A percentile compares a stretch with the other conserved stretches of the same genome.
Evolutionary conservation across 1,140 invertebrate species (phyloP).

Genomic region (Callitettix versicolor): DNA sequence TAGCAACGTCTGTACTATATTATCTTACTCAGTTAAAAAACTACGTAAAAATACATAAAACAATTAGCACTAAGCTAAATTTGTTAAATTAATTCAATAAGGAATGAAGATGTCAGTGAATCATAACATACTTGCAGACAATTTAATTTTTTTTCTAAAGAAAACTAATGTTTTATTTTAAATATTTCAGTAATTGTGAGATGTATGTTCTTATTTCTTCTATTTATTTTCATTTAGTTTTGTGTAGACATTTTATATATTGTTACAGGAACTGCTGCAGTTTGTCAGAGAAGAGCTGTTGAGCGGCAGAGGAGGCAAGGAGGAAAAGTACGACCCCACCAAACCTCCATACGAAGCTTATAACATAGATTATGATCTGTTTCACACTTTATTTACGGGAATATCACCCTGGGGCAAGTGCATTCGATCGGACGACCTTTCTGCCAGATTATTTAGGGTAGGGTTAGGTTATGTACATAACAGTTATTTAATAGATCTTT

Average conservation of each 20-base stretch:
- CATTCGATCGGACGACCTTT: slow-evolving; percentile 59
- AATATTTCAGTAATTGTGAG: background rate
- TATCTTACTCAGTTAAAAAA: no score
- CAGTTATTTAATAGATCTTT: no score
- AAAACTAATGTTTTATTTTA: background rate
- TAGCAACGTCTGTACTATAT: no score
- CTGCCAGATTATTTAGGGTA: slow-evolving; percentile 79
- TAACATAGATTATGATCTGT: slow-evolving; percentile 82
- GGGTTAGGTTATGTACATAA: slow-evolving; percentile 29
- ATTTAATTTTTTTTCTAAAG: no score
- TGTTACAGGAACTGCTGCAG: slow-evolving; percentile 50
- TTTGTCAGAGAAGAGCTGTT: slow-evolving; percentile 63
- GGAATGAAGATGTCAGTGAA: no score
- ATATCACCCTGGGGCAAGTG: slow-evolving; percentile 84
- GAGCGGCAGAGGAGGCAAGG: slow-evolving; percentile 45
- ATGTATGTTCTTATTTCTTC: background rate
- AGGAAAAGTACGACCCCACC: slow-evolving; percentile 50
- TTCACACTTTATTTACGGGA: slow-evolving; percentile 70
- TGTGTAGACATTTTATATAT: slow-evolving; percentile 9
- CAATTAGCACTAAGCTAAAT: no score
- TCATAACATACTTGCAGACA: no score
- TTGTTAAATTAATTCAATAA: no score
- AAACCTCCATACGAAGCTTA: slow-evolving; percentile 70
- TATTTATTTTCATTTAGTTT: background rate
- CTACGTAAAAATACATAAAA: no score